Evolutionary conservation across 2,888 invertebrate species (phyloP).

Genomic region (Bursaphelenchus okinawaensis): DNA sequence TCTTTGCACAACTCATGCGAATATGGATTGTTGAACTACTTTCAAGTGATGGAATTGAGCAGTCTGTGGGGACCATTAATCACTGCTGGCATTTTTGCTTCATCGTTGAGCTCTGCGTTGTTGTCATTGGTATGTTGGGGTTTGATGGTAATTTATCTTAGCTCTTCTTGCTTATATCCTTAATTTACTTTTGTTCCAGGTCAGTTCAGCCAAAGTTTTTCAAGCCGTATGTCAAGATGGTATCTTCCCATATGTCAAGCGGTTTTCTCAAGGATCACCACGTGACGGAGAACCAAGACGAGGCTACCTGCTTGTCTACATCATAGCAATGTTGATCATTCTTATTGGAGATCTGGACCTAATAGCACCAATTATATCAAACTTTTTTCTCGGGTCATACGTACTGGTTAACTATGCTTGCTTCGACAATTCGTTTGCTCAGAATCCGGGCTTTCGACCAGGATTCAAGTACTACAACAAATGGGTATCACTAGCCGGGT

Average conservation of each 20-base stretch:
- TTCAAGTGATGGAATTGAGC: conserved; percentile 7
- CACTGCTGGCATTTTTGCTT: conserved; percentile 90
- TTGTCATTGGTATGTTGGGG: conserved; percentile 7
- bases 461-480: not conserved
- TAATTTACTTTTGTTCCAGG: no score
- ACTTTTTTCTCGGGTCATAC: conserved; percentile 85
- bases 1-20: not conserved
- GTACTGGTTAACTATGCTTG: conserved; percentile 86
- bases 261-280: conserved; percentile 71
- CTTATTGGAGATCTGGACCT: conserved; percentile 79
- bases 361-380: conserved; percentile 83
- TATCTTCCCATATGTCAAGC: conserved; percentile 77
- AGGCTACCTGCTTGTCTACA: conserved; percentile 83
- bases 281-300: conserved; percentile 67
- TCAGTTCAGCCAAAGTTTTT: conserved; percentile 36
- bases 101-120: conserved; percentile 82
- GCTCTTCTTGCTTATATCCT: no score
- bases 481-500: conserved; percentile 67
- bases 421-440: conserved; percentile 75
- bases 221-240: conserved; percentile 80
- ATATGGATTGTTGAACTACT: conserved; percentile 7
- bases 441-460: conserved; percentile 55
- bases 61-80: conserved; percentile 70
- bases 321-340: conserved; percentile 73
- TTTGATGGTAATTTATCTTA: no score